Percentiles rank a stretch among this genome's conserved stretches.
Conservation (phyloP, 2,113 vertebrate species). For the Microtus montanus region DNA sequence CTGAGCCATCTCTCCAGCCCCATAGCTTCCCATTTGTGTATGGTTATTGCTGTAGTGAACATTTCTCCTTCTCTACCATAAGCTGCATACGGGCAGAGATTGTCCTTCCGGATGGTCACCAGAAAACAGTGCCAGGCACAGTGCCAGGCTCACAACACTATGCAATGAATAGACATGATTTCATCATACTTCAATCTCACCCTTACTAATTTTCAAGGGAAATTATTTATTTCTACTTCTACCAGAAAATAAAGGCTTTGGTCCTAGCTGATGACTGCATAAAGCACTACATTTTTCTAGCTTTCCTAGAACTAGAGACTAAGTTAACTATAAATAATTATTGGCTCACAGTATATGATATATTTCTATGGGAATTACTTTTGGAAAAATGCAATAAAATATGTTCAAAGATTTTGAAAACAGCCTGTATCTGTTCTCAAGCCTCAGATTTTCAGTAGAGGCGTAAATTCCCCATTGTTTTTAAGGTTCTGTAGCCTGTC, state of each 20-base stretch:
- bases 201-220: neutral
- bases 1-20: neutral
- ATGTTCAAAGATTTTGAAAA: neutral
- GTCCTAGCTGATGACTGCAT: neutral
- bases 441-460: neutral
- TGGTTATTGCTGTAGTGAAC: neutral
- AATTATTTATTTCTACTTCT: neutral
- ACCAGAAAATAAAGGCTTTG: slow-evolving; percentile 6
- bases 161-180: neutral
- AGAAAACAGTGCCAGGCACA: neutral
- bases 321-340: neutral
- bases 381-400: neutral
- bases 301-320: neutral
- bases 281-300: neutral
- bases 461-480: neutral
- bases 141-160: neutral
- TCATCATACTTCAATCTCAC: neutral
- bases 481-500: neutral
- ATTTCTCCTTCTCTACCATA: neutral
- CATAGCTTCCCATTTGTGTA: neutral
- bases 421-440: neutral
- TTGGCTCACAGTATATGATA: neutral
- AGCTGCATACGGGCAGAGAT: neutral
- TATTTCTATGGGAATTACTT: neutral
- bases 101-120: neutral